Base-by-base conservation (phyloP, 2,888 invertebrate genomes). In the Penaeus monodon region DNA sequence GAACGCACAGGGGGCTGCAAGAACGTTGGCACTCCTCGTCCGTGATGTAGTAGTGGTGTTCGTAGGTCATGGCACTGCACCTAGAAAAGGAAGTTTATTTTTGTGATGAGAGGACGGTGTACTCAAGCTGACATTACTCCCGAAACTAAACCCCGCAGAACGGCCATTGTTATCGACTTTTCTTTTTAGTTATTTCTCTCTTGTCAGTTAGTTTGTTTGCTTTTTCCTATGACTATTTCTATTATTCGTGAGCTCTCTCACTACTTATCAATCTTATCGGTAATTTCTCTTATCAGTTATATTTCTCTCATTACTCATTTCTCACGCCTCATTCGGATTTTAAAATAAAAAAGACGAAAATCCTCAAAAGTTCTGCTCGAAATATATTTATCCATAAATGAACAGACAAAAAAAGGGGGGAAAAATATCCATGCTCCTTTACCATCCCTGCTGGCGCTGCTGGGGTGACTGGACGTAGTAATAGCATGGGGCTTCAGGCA, bases 21-120 rank as follows among this genome's bases (percentile, higher is more conserved):
- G 20, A 8, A n/a, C 64, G 29, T 20, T 84, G 76, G 64, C 84
- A 77, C 76, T 29, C 68, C 65, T 84, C 84, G 66, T 76, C 84
- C 8, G 65, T 65, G 63, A 74, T 38, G 77, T 77, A 84, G 65
- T 77, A 84, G 64, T 63, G 77, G 29, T 84, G 65, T n/a, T 84
- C 84, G 49, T 84, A 84, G 38, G 76, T 84, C 77, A 76, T 64
- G 64, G 76, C 84, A n/a, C 76, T 29, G 49, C 84, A 84, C 84
- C 84, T 84, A n/a, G 77, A n/a, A 22, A 82, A 44, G 63, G 27
- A 3, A 66, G 27, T 77, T 29, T 17, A 1, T 65, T n/a, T 20
- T 29, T 27, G 6, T 29, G 29, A 84, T n/a, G n/a, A n/a, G 17
- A 49, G 2, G 10, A 49, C 10, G 49, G 2, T 49, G 12, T 49